A percentile compares a stretch with the other conserved stretches of the same genome.
These are phyloP conservation scores for Ephestia elutella DNA, from an alignment of 1,140 invertebrate species.

Conservation along the genomic window DNA sequence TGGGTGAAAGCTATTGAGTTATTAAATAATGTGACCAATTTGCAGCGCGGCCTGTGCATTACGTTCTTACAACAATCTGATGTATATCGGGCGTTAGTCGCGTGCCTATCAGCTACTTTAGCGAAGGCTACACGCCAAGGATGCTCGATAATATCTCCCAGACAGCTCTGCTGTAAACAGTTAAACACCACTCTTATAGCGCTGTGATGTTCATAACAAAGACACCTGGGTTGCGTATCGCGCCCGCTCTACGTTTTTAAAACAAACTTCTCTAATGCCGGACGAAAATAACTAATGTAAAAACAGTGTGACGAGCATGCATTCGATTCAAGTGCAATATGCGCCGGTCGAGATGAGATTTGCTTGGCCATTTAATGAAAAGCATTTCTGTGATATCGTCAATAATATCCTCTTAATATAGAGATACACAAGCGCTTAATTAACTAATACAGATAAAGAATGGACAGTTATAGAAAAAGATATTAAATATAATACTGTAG, in stretches of 20 bases:
- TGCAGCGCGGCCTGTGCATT: neutral
- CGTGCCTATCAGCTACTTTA: neutral
- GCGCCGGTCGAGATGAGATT: too few relatives aligned
- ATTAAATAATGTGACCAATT: neutral
- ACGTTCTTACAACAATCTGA: neutral
- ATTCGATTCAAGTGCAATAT: too few relatives aligned
- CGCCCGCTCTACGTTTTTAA: neutral
- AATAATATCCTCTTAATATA: too few relatives aligned
- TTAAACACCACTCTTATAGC: neutral
- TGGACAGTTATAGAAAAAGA: too few relatives aligned
- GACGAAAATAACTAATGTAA: neutral
- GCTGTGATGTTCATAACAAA: neutral
- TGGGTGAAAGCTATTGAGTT: neutral
- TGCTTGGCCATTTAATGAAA: too few relatives aligned
- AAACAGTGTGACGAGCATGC: too few relatives aligned
- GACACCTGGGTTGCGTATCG: neutral
- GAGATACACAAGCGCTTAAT: too few relatives aligned
- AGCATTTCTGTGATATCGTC: too few relatives aligned
- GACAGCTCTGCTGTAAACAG: neutral
- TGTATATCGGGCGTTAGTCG: neutral
- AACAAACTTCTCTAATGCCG: neutral
- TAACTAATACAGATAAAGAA: too few relatives aligned
- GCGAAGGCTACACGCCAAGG: slow-evolving; percentile 1
- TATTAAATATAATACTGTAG: too few relatives aligned
- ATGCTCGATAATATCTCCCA: slow-evolving; percentile 2